phyloP scores from a whole-genome alignment of 1,140 invertebrate genomes.

The Macrobrachium rosenbergii region DNA sequence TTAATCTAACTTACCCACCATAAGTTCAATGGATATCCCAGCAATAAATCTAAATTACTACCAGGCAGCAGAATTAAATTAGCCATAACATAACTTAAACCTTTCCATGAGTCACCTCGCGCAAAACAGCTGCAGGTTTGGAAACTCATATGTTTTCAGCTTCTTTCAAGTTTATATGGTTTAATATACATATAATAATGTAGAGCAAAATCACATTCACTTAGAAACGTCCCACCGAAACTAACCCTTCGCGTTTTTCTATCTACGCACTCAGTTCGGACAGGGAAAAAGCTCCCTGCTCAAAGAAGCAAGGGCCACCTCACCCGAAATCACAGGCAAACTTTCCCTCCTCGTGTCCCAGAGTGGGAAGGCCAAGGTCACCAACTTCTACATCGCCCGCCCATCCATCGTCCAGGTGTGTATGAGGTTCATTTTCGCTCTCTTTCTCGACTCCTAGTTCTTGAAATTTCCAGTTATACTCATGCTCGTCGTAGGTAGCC shows the following conservation, averaged over 20 bases:
- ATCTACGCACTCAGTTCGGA: constrained; percentile 21
- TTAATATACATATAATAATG: too few relatives aligned
- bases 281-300: constrained; percentile 13
- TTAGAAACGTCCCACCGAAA: neutral
- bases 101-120: too few relatives aligned
- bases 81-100: too few relatives aligned
- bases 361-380: constrained; percentile 39
- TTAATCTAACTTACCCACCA: too few relatives aligned
- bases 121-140: too few relatives aligned
- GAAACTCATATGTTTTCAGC: too few relatives aligned
- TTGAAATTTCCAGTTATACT: too few relatives aligned
- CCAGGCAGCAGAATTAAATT: too few relatives aligned
- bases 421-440: neutral
- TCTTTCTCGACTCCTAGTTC: too few relatives aligned
- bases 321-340: constrained; percentile 33
- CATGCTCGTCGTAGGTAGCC: neutral
- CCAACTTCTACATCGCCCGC: constrained; percentile 17
- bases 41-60: too few relatives aligned
- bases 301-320: constrained; percentile 13
- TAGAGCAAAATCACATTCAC: neutral
- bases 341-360: constrained; percentile 26
- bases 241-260: neutral
- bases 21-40: too few relatives aligned
- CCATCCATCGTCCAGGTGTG: constrained; percentile 44
- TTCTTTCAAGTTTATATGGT: too few relatives aligned